A percentile compares a stretch with the other conserved stretches of the same genome.
Evolutionary conservation across 2,888 invertebrate genomes (phyloP).

Genomic region (Aporophyla nigra): DNA sequence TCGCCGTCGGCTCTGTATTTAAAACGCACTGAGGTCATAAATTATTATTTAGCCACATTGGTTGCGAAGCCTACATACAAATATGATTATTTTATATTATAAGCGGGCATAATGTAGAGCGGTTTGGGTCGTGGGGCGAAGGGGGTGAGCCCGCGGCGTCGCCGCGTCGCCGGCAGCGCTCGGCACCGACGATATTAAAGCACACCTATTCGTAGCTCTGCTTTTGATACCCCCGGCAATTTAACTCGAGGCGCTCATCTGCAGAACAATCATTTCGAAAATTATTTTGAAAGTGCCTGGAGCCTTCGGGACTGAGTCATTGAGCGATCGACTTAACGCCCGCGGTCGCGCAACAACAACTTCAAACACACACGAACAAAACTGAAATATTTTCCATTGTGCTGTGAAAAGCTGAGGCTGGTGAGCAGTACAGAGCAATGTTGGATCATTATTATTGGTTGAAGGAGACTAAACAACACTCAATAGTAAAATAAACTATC

Average conservation of each 20-base stretch:
- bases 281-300: constrained; percentile 84
- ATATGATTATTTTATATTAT: constrained; percentile 70
- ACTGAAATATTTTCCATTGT: constrained; percentile 47
- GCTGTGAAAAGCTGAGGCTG: constrained; percentile 28
- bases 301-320: constrained; percentile 71
- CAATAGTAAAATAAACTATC: too few species aligned
- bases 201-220: constrained; percentile 76
- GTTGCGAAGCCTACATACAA: constrained; percentile 72
- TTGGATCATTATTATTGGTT: background rate
- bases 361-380: constrained; percentile 26
- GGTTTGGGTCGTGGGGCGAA: constrained; percentile 55
- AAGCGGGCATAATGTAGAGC: constrained; percentile 62
- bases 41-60: constrained; percentile 78
- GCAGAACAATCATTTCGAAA: constrained; percentile 88
- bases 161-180: constrained; percentile 67
- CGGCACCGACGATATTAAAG: constrained; percentile 74
- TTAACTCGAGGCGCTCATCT: constrained; percentile 82
- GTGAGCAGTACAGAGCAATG: background rate
- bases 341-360: constrained; percentile 39
- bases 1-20: constrained; percentile 72
- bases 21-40: constrained; percentile 76
- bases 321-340: constrained; percentile 68
- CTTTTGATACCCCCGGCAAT: constrained; percentile 78
- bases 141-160: constrained; percentile 57
- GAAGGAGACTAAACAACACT: background rate